Conservation (phyloP, 2,888 invertebrate species). For the Carabus problematicus region DNA sequence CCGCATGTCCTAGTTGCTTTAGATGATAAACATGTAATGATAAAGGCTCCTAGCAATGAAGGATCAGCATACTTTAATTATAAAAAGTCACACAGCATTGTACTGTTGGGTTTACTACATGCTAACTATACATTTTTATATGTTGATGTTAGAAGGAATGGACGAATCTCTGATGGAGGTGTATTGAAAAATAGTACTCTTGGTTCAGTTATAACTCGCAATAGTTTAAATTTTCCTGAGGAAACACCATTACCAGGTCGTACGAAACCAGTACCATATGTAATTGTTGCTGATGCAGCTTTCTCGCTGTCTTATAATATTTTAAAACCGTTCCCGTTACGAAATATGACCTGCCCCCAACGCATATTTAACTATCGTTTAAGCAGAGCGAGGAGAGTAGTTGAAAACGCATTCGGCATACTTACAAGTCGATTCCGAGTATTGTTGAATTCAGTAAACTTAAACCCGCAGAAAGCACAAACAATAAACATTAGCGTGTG, state of each 20-base stretch:
- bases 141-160: conserved; percentile 46
- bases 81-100: conserved; percentile 44
- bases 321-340: conserved; percentile 49
- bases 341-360: conserved; percentile 32
- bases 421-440: conserved; percentile 48
- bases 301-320: conserved; percentile 48
- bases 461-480: conserved; percentile 26
- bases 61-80: too few relatives aligned
- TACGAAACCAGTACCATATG: conserved; percentile 27
- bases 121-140: conserved; percentile 46
- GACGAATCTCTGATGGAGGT: conserved; percentile 46
- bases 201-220: conserved; percentile 39
- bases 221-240: conserved; percentile 43
- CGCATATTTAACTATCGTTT: conserved; percentile 45
- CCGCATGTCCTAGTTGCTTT: too few relatives aligned
- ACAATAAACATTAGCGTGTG: conserved; percentile 7
- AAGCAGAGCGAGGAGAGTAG: too few relatives aligned
- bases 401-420: conserved; percentile 42
- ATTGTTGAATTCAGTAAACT: conserved; percentile 46
- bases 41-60: too few relatives aligned
- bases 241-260: conserved; percentile 39
- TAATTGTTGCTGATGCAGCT: conserved; percentile 49
- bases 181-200: conserved; percentile 45
- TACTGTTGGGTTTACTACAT: conserved; percentile 44
- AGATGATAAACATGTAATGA: too few relatives aligned